Conservation (phyloP, 2,888 invertebrate species). For the Margaritifera margaritifera region DNA sequence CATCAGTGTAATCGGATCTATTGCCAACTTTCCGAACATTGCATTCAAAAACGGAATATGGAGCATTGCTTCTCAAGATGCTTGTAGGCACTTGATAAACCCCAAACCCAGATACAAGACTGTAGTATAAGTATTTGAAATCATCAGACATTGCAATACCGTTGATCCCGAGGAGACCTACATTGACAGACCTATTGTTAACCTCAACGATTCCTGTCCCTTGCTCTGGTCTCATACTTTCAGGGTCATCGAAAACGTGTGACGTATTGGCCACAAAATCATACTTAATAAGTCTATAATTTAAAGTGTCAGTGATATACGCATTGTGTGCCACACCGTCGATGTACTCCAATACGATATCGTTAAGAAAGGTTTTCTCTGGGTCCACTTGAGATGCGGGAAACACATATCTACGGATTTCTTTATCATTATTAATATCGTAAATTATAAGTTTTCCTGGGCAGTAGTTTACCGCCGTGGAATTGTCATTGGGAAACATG, state of each 20-base stretch:
- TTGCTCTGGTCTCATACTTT: slow-evolving; percentile 14
- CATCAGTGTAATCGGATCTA: slow-evolving; percentile 27
- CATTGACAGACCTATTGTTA: slow-evolving; percentile 4
- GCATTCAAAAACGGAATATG: background rate
- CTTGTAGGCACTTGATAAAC: slow-evolving; percentile 27
- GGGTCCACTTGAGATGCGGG: slow-evolving; percentile 24
- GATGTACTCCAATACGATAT: slow-evolving; percentile 41
- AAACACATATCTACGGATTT: slow-evolving; percentile 26
- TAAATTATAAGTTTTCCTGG: slow-evolving; percentile 44
- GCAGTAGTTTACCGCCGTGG: slow-evolving; percentile 23
- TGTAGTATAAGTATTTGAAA: slow-evolving; percentile 36
- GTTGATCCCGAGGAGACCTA: slow-evolving; percentile 19
- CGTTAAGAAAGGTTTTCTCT: slow-evolving; percentile 32
- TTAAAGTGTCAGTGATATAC: slow-evolving; percentile 36
- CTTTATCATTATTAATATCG: slow-evolving; percentile 23
- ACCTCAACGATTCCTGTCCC: slow-evolving; percentile 11
- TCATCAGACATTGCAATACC: slow-evolving; percentile 45
- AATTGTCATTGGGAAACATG: slow-evolving; percentile 7
- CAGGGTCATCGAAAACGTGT: slow-evolving; percentile 19
- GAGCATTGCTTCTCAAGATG: slow-evolving; percentile 7
- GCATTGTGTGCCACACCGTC: slow-evolving; percentile 30
- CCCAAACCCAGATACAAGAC: slow-evolving; percentile 26
- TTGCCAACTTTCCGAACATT: slow-evolving; percentile 22
- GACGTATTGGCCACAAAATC: slow-evolving; percentile 20
- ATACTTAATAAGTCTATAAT: slow-evolving; percentile 30